Conservation (phyloP, 2,113 vertebrate species). For the Hystrix brachyura region DNA sequence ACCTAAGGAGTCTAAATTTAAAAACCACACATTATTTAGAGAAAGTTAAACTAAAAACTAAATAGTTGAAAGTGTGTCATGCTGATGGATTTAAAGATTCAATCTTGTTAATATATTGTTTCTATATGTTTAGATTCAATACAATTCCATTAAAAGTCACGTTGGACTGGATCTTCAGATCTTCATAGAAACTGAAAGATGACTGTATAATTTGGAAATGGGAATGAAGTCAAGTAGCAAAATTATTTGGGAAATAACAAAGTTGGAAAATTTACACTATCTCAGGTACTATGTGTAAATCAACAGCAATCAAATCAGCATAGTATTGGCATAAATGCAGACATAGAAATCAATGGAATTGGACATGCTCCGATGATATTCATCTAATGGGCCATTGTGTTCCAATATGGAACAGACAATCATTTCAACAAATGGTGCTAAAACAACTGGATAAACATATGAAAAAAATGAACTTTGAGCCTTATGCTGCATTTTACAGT, state of each 20-base stretch:
- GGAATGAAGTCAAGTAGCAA: constrained; percentile 13
- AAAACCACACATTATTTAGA: not conserved
- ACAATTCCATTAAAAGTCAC: not conserved
- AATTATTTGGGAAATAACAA: not conserved
- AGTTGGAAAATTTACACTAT: not conserved
- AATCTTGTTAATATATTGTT: constrained; percentile 22
- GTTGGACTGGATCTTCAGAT: not conserved
- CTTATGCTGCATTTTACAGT: not conserved
- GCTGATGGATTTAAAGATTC: not conserved
- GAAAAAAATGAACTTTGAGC: not conserved
- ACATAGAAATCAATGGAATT: not conserved
- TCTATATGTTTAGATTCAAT: not conserved
- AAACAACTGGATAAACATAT: not conserved
- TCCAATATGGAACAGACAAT: not conserved
- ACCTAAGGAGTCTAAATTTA: not conserved
- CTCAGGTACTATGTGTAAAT: not conserved
- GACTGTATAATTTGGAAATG: not conserved
- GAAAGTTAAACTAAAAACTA: not conserved
- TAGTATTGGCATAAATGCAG: not conserved
- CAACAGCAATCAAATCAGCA: not conserved
- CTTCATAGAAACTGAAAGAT: not conserved
- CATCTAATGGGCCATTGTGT: not conserved
- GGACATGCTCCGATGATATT: not conserved
- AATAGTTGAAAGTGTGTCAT: not conserved
- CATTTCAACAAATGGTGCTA: not conserved